phyloP scores from a whole-genome alignment of 2,888 invertebrate genomes.

The Apamea anceps region DNA sequence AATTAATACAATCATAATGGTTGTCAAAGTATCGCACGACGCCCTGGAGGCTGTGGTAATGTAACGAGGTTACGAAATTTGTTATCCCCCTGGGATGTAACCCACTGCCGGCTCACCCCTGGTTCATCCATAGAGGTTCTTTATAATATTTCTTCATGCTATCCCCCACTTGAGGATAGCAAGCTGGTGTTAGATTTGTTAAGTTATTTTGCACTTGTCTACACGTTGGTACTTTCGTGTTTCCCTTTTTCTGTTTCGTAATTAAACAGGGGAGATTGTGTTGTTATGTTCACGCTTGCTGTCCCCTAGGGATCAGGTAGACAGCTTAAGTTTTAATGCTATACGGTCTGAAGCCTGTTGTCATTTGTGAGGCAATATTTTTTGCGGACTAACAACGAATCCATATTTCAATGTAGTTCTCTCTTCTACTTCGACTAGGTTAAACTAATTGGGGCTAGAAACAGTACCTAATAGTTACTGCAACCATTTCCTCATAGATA shows the following conservation, averaged over 20 bases:
- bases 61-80: slow-evolving; percentile 75
- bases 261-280: slow-evolving; percentile 36
- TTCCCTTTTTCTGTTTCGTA: slow-evolving; percentile 29
- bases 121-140: slow-evolving; percentile 70
- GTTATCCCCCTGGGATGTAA: slow-evolving; percentile 72
- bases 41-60: slow-evolving; percentile 67
- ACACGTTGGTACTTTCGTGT: slow-evolving; percentile 26
- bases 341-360: not conserved
- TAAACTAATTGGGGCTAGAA: slow-evolving; percentile 1
- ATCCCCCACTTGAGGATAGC: slow-evolving; percentile 66
- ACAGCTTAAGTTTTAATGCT: not conserved
- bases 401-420: not conserved
- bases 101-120: slow-evolving; percentile 69
- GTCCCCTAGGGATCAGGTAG: not conserved
- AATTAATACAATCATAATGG: slow-evolving; percentile 73
- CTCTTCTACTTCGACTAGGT: not conserved
- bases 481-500: slow-evolving; percentile 31
- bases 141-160: slow-evolving; percentile 73
- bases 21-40: slow-evolving; percentile 73
- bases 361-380: not conserved
- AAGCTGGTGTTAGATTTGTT: slow-evolving; percentile 57
- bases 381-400: not conserved
- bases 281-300: slow-evolving; percentile 21
- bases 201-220: slow-evolving; percentile 61
- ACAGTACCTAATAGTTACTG: slow-evolving; percentile 9